Evolutionary conservation across 53 echinoderm and acorn worm genomes (phyloP).

Genomic region (Astropecten irregularis): DNA sequence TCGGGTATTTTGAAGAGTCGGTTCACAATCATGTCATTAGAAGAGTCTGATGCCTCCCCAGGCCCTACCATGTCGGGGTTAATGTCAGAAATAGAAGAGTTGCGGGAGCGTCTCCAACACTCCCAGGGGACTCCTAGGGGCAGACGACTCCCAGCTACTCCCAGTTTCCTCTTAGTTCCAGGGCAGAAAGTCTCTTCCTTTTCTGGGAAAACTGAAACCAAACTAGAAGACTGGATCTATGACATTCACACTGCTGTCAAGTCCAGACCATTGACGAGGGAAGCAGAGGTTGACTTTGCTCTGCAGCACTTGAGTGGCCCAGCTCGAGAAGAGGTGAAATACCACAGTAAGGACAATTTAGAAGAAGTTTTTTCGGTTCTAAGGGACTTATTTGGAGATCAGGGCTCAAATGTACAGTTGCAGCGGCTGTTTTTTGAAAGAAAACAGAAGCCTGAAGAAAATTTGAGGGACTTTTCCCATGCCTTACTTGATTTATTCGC

Average conservation of each 20-base stretch:
- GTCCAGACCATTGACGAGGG: neutral
- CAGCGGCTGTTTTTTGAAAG: neutral
- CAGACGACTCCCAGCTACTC: neutral
- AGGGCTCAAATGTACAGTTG: neutral
- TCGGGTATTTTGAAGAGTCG: neutral
- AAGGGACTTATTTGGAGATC: neutral
- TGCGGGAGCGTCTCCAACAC: neutral
- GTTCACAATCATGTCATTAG: neutral
- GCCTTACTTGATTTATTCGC: neutral
- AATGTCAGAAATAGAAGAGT: neutral
- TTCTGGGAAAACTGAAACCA: neutral
- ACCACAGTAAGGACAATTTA: too few relatives aligned
- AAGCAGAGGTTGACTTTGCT: neutral
- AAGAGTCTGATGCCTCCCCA: neutral
- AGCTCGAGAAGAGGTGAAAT: constrained; percentile 6
- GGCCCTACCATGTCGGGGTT: neutral
- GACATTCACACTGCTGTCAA: neutral
- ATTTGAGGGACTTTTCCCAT: neutral
- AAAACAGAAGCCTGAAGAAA: neutral
- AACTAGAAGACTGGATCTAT: constrained; percentile 12
- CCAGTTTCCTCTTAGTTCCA: neutral
- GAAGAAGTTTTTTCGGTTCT: neutral
- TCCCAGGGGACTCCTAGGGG: neutral
- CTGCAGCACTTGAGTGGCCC: neutral
- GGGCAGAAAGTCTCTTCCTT: neutral